These are phyloP conservation scores for Camponotus vicinus DNA, from an alignment of 1,140 invertebrate species.

Conservation along the genomic window DNA sequence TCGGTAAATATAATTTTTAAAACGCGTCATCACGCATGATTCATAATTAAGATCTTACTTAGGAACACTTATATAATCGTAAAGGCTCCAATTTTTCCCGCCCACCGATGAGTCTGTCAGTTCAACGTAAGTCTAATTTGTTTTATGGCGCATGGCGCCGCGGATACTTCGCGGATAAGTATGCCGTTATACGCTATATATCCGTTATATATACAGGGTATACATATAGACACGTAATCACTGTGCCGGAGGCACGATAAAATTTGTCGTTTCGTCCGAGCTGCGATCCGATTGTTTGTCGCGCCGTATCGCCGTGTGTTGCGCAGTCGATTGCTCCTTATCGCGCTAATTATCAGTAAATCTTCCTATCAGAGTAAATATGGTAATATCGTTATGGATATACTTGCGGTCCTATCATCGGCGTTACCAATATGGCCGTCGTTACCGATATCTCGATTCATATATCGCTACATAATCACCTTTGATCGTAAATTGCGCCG, in stretches of 20 bases:
- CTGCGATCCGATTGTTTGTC: conserved; percentile 70
- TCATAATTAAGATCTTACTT: conserved; percentile 22
- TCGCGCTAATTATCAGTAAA: conserved; percentile 80
- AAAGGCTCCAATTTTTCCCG: conserved; percentile 64
- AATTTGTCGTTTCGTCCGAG: conserved; percentile 70
- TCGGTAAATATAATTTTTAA: not conserved
- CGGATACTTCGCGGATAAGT: conserved; percentile 57
- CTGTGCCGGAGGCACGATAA: conserved; percentile 67
- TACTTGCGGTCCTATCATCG: conserved; percentile 69
- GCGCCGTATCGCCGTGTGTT: conserved; percentile 70
- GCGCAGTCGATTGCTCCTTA: conserved; percentile 78
- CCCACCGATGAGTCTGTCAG: conserved; percentile 61
- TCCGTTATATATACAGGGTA: conserved; percentile 48
- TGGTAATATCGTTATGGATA: conserved; percentile 78
- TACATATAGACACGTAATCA: conserved; percentile 51
- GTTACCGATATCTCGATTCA: conserved; percentile 73
- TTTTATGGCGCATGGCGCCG: conserved; percentile 79
- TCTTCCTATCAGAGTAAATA: conserved; percentile 84
- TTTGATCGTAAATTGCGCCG: conserved; percentile 59
- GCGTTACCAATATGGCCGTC: conserved; percentile 76
- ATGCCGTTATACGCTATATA: conserved; percentile 35
- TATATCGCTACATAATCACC: conserved; percentile 38
- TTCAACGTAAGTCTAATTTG: conserved; percentile 73
- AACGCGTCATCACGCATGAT: not conserved
- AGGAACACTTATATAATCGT: conserved; percentile 47